These are phyloP conservation scores for Phortica okadai DNA, from an alignment of 2,888 invertebrate species.

Conservation along the genomic window DNA sequence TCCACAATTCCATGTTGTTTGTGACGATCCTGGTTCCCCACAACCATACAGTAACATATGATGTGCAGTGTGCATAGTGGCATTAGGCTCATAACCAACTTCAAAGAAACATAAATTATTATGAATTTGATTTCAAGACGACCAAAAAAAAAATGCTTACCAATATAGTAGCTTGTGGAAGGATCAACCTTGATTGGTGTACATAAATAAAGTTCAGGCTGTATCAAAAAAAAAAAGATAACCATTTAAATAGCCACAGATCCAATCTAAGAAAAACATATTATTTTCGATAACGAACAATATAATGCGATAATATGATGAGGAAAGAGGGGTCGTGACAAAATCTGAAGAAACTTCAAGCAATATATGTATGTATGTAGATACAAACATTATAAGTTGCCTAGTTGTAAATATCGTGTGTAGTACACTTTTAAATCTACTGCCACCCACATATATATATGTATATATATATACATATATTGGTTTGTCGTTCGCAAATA, in stretches of 20 bases:
- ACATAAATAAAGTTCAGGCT: conserved; percentile 95
- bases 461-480: no score
- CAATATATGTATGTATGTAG: neutral
- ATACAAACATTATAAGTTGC: no score
- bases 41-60: conserved; percentile 97
- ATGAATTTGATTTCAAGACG: neutral
- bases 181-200: conserved; percentile 91
- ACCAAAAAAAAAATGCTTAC: conserved; percentile 76
- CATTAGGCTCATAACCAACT: conserved; percentile 95
- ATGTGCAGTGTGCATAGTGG: conserved; percentile 92
- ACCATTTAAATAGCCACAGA: neutral
- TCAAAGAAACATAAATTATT: conserved; percentile 57
- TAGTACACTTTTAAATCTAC: no score
- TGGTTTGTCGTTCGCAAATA: no score
- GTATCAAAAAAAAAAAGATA: conserved; percentile 41
- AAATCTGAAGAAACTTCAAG: no score
- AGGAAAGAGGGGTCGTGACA: no score
- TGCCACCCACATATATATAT: neutral
- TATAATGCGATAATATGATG: neutral
- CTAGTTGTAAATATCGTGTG: no score
- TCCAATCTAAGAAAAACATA: neutral
- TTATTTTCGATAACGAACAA: neutral
- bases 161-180: conserved; percentile 87
- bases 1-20: conserved; percentile 91
- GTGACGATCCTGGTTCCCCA: conserved; percentile 78